Conservation (phyloP, 2,888 invertebrate species). For the Lapara coniferarum region DNA sequence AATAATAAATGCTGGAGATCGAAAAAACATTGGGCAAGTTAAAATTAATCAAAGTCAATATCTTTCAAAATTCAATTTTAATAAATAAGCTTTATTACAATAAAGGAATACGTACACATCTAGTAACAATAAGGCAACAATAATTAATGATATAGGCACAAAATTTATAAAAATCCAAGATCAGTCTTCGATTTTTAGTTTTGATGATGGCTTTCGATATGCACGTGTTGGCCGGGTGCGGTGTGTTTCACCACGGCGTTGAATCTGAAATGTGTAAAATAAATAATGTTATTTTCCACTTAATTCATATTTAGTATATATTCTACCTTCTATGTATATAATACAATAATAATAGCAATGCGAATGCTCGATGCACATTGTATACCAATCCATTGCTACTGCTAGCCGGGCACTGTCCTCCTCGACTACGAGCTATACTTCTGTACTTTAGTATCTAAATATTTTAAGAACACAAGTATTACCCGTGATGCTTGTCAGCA, state of each 20-base stretch:
- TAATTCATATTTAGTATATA: no score
- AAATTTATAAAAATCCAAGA: constrained; percentile 30
- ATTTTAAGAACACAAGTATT: constrained; percentile 36
- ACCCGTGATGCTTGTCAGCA: constrained; percentile 84
- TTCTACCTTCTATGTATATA: not conserved
- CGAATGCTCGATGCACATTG: no score
- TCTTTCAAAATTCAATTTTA: constrained; percentile 39
- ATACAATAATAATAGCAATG: not conserved
- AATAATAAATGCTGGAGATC: not conserved
- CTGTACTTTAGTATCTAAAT: no score
- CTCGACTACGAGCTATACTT: no score
- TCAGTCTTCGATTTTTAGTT: constrained; percentile 56
- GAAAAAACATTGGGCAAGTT: not conserved
- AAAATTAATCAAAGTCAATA: not conserved
- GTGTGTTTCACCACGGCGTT: constrained; percentile 84
- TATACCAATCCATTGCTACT: no score
- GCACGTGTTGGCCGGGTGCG: constrained; percentile 71
- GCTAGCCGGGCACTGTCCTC: no score
- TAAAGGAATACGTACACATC: constrained; percentile 63
- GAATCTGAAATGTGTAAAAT: constrained; percentile 67
- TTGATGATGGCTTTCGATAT: constrained; percentile 68
- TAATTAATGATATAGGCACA: constrained; percentile 34
- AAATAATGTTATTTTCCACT: not conserved
- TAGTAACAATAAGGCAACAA: constrained; percentile 63
- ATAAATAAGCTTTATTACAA: constrained; percentile 45